A percentile compares a stretch with the other conserved stretches of the same genome.
Conservation (phyloP, 2,113 vertebrate species). For the Anguilla rostrata region DNA sequence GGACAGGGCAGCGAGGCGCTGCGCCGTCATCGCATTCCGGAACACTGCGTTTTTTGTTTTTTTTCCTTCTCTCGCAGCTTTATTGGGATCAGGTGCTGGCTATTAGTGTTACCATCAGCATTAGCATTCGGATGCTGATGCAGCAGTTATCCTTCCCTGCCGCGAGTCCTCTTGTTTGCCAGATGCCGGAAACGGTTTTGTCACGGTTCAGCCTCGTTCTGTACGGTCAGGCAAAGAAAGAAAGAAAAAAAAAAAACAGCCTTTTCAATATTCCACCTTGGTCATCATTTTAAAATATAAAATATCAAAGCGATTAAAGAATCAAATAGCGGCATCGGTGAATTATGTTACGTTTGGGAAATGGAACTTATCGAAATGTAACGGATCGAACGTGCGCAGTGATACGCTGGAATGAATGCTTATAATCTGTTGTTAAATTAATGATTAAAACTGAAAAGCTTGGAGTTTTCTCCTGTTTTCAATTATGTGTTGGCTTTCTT, state of each 20-base stretch:
- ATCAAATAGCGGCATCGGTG: background rate
- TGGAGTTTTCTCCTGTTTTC: background rate
- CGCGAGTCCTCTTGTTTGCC: background rate
- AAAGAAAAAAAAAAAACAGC: too few species aligned
- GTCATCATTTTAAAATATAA: background rate
- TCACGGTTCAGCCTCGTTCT: background rate
- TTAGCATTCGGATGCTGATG: background rate
- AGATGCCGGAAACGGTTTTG: background rate
- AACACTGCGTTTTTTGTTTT: background rate
- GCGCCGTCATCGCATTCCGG: background rate
- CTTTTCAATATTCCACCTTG: background rate
- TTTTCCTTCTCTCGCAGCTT: background rate
- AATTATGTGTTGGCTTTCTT: background rate
- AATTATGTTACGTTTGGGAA: background rate
- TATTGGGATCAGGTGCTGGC: conserved; percentile 1
- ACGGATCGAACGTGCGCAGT: background rate
- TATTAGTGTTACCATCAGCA: background rate
- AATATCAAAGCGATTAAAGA: background rate
- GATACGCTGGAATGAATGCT: background rate
- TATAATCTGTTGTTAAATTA: background rate
- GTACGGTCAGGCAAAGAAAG: background rate
- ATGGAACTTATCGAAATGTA: background rate
- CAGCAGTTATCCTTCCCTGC: background rate
- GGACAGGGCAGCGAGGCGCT: background rate
- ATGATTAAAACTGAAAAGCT: background rate